Conservation (phyloP, 1,140 invertebrate genomes). For the Heliconius melpomene region DNA sequence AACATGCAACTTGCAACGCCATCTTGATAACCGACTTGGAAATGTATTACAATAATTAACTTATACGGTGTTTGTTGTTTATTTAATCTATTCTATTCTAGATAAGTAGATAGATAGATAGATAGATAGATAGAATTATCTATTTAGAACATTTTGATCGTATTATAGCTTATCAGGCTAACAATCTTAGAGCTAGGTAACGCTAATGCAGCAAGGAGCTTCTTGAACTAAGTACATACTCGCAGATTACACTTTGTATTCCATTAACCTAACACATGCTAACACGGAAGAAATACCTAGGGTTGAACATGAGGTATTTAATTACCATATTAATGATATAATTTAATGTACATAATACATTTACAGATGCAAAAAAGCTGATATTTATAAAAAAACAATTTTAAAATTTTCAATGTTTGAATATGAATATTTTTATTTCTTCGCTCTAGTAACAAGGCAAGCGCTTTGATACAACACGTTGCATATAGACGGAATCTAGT, state of each 20-base stretch:
- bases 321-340: not conserved
- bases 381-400: no score
- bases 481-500: no score
- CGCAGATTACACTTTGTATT: slow-evolving; percentile 36
- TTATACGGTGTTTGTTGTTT: not conserved
- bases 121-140: not conserved
- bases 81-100: not conserved
- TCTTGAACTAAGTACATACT: slow-evolving; percentile 24
- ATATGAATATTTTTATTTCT: no score
- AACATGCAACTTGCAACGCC: slow-evolving; percentile 21
- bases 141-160: slow-evolving; percentile 5
- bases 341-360: not conserved
- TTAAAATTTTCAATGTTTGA: no score
- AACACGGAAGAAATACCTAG: slow-evolving; percentile 29
- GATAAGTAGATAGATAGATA: no score
- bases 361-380: no score
- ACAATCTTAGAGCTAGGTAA: slow-evolving; percentile 17
- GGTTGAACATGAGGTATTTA: slow-evolving; percentile 6
- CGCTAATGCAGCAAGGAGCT: slow-evolving; percentile 15
- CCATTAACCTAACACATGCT: slow-evolving; percentile 35
- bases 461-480: no score
- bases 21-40: not conserved
- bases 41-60: slow-evolving; percentile 1
- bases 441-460: no score
- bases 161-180: slow-evolving; percentile 14